Conservation (phyloP, 1,140 invertebrate genomes). For the Lasioglossum baleicum region DNA sequence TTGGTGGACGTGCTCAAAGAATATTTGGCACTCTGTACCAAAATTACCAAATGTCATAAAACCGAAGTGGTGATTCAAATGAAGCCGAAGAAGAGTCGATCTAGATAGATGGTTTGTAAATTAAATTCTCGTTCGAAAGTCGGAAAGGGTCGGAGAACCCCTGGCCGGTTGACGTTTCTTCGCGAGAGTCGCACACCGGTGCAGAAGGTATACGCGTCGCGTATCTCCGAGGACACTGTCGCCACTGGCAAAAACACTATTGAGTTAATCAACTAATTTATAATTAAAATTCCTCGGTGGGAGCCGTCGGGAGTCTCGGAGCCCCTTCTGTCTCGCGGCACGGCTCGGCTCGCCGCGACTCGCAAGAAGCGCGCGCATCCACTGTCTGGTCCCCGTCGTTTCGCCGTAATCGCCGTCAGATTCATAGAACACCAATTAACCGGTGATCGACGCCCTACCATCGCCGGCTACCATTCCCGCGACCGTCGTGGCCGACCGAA, state of each 20-base stretch:
- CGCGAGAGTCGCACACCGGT: conserved; percentile 53
- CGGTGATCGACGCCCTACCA: conserved; percentile 59
- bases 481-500: conserved; percentile 38
- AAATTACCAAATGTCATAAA: too few relatives aligned
- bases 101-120: too few relatives aligned
- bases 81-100: too few relatives aligned
- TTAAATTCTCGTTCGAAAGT: neutral
- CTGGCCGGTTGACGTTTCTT: conserved; percentile 62
- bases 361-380: conserved; percentile 68
- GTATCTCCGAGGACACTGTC: conserved; percentile 69
- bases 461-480: conserved; percentile 14
- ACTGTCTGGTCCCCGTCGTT: conserved; percentile 66
- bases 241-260: conserved; percentile 78
- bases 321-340: conserved; percentile 47
- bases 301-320: conserved; percentile 56
- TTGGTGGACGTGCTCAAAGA: too few relatives aligned
- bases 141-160: conserved; percentile 58
- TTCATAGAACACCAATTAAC: conserved; percentile 80
- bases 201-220: conserved; percentile 39
- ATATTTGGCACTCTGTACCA: too few relatives aligned
- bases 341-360: conserved; percentile 43
- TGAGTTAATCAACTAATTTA: conserved; percentile 82
- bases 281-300: conserved; percentile 80
- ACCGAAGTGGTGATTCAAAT: too few relatives aligned
- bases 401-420: conserved; percentile 76